Evolutionary conservation across 2,888 invertebrate species (phyloP), one percentile per base, ranked within the genome.

Genomic region (Coleophora flavipennella): DNA sequence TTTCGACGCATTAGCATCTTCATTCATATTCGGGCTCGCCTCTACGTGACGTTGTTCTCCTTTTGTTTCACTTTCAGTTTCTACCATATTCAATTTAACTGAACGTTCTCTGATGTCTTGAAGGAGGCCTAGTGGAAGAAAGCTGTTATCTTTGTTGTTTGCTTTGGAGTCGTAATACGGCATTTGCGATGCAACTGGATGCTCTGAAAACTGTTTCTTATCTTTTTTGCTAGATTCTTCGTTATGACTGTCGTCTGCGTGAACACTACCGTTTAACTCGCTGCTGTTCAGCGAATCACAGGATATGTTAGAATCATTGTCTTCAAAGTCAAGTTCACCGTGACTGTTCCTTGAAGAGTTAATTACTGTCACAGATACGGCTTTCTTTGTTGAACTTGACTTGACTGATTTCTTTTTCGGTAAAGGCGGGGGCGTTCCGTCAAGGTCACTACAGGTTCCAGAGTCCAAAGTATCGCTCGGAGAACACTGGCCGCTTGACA

Each of bases 391-490:
- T 39, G 81, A 66, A 55, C 69, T 81, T 33, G 70, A 69, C 63
- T 83, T 86, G 8, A 85, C 70, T 28, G 79, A 85, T 65, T 90
- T 90, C 69, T 90, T 90, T 79, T 90, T 91, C 53, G 89, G 89
- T 13, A 89, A 86, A 46, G 90, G 76, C 1, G 91, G 91, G 39
- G 92, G 90, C 13, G 91, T 91, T 31, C 89, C 89, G 57, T 94
- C 93, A 55, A 93, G 84, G 72, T 94, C 94, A 66, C 93, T 93
- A 75, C 94, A 93, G 28, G 93, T 94, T 34, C 94, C 94, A 42
- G 93, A 94, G 73, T 94, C 94, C 46, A 93, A 67, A 0, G 93
- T 93, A 59, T 93, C 93, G 58, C 91, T 92, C 1, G 93, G 93
- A 26, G 93, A 93, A 59, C 92, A 92, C 61, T 94, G 93, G 1